Base-by-base conservation (phyloP, 2,797 vertebrate genomes). In the Eutrigla gurnardus region DNA sequence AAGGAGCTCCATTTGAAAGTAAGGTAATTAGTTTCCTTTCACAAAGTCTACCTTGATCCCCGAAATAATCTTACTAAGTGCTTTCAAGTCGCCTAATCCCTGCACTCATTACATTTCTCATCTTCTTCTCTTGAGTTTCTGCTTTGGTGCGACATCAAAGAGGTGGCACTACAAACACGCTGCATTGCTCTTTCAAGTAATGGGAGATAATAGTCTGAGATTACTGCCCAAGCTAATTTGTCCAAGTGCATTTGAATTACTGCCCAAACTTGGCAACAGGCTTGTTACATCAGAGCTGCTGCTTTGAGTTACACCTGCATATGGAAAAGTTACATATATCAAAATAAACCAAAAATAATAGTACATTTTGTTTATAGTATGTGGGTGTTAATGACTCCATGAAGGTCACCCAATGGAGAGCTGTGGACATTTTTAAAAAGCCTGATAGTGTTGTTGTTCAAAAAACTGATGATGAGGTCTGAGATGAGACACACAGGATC, bases 61-160 rank as follows among this genome's bases (percentile, higher is more conserved):
- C 25, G 2, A 36, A 78, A 86, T 85, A 74, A 86, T 84, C 65
- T 63, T 17, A 18, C 54, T 40, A 68, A 73, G 66, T 72, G 75
- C 85, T 88, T 86, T 90, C 84, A 86, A 88, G 78, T 81, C 52
- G 3, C 65, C 84, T 87, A 76, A 89, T 88, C 79, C 87, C 63
- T n/a, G 67, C 62, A 15, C 71, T 82, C 68, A 40, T 84, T 88
- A 81, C 39, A 70, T 79, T 77, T 82, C 82, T 78, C 78, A 54
- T 86, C 77, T 63, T 14, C 11, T 75, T 80, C 81, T 75, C 73
- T 73, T 0, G 35, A 54, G 40, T 68, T 85, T 25, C 69, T 62
- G 67, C 90, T 88, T 83, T 89, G 69, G 81, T 81, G 85, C 5
- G 63, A 89, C 87, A 88, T 91, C 87, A 91, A 89, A 90, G 86